Evolutionary conservation across 2,797 vertebrate species (phyloP).

Genomic region (Falco rusticolus): DNA sequence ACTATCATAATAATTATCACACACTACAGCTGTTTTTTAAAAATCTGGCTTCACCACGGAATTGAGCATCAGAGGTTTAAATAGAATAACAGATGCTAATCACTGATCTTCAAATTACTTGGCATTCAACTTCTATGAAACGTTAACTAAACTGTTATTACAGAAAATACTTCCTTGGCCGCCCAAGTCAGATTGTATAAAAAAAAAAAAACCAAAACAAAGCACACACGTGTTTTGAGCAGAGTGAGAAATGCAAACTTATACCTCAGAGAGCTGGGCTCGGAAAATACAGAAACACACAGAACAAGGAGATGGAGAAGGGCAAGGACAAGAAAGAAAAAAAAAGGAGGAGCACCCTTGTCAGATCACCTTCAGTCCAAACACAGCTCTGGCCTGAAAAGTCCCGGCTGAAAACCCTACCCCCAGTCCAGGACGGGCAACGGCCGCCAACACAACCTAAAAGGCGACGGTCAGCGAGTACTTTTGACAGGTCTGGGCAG

Average conservation of each 20-base stretch:
- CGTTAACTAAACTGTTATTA: neutral
- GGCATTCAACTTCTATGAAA: neutral
- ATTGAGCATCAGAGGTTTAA: neutral
- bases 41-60: neutral
- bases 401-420: neutral
- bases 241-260: neutral
- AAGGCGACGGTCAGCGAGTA: fast-evolving
- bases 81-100: fast-evolving
- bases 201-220: too few relatives aligned
- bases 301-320: fast-evolving
- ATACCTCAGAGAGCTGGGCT: fast-evolving
- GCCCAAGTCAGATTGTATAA: neutral
- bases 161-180: neutral
- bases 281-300: fast-evolving
- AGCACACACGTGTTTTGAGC: neutral
- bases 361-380: fast-evolving
- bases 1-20: too few relatives aligned
- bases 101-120: neutral
- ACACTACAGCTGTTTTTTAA: fast-evolving
- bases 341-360: fast-evolving
- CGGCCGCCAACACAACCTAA: neutral
- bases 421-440: fast-evolving
- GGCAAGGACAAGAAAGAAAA: fast-evolving
- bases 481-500: fast-evolving
- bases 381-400: neutral